Conservation (phyloP, 2,888 invertebrate genomes). For the Eupithecia vulgata region DNA sequence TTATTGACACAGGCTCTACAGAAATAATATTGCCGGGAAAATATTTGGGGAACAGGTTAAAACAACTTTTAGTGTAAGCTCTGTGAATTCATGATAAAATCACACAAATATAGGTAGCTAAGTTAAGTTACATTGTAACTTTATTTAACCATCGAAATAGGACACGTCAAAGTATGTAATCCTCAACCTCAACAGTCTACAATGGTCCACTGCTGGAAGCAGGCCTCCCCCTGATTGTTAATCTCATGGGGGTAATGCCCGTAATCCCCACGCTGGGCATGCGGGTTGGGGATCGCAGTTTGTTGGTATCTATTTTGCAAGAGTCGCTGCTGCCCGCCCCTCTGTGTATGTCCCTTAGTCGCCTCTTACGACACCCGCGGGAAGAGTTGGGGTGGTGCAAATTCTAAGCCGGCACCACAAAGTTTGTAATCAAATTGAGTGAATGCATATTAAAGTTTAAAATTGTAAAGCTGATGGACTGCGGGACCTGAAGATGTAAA, state of each 20-base stretch:
- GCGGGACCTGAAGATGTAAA: neutral
- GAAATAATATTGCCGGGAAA: constrained; percentile 21
- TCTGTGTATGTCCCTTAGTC: no score
- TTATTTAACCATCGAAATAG: neutral
- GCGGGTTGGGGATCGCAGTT: no score
- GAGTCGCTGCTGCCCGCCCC: no score
- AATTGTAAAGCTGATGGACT: constrained; percentile 8
- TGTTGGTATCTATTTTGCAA: no score
- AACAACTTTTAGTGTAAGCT: neutral
- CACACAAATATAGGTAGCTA: neutral
- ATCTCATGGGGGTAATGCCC: no score
- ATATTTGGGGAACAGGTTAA: constrained; percentile 25
- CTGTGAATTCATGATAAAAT: neutral
- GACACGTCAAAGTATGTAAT: neutral
- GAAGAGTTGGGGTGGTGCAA: no score
- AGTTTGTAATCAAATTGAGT: neutral
- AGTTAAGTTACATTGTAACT: neutral
- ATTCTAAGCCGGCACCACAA: no score
- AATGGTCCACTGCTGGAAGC: no score
- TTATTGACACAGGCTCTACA: constrained; percentile 17
- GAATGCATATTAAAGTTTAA: neutral
- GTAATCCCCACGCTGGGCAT: no score
- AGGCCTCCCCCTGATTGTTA: no score
- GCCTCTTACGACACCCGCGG: no score
- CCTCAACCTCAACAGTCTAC: no score